Evolutionary conservation across 92 coral and sea anemone species (phyloP).

Genomic region (Actinernus sp.): DNA sequence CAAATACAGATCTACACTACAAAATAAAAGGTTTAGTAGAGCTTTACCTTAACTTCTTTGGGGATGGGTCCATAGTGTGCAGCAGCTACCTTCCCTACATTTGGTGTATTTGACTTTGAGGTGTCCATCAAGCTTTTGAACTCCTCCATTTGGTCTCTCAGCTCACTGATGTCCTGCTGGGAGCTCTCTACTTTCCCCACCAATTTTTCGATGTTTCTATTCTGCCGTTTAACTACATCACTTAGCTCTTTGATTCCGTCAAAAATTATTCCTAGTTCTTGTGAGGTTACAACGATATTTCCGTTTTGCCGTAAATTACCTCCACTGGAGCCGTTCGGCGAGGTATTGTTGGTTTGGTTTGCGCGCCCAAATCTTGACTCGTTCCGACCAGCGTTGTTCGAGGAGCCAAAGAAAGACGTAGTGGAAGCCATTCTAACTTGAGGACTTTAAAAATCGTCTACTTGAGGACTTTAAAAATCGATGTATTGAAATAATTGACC

Average conservation of each 20-base stretch:
- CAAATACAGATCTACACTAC: too few species aligned
- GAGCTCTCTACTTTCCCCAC: too few species aligned
- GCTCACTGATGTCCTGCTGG: neutral
- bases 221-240: conserved; percentile 17
- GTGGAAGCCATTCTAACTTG: too few species aligned
- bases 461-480: too few species aligned
- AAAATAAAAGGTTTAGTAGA: too few species aligned
- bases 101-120: too few species aligned
- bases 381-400: too few species aligned
- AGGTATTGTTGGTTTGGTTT: neutral
- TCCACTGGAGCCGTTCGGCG: neutral
- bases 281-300: conserved; percentile 12
- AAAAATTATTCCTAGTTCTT: conserved; percentile 15
- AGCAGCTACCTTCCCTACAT: neutral
- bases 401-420: too few species aligned
- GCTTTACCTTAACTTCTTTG: conserved; percentile 8
- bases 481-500: too few species aligned
- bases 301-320: neutral
- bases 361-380: neutral
- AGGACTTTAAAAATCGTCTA: too few species aligned
- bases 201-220: conserved; percentile 2
- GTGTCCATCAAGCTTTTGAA: too few species aligned
- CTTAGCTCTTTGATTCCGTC: conserved; percentile 16
- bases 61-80: neutral
- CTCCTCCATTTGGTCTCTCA: neutral